phyloP scores from a whole-genome alignment of 1,140 invertebrate species.

The Planococcus citri region DNA sequence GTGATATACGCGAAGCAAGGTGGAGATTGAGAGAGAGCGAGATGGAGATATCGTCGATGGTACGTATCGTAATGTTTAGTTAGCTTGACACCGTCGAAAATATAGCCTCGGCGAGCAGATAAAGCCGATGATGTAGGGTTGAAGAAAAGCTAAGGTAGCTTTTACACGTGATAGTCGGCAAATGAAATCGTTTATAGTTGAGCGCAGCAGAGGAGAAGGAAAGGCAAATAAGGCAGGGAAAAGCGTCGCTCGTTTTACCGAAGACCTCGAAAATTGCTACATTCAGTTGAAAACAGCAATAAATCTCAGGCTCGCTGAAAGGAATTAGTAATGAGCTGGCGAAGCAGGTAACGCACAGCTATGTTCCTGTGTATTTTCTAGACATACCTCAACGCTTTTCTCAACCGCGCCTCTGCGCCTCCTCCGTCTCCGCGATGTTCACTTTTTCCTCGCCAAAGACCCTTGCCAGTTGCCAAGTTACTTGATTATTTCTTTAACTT shows the following conservation, averaged over 20 bases:
- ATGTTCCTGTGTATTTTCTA: conserved; percentile 2
- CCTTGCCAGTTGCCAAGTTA: not conserved
- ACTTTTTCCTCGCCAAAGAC: too few relatives aligned
- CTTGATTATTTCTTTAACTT: conserved; percentile 4
- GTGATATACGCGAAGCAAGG: not conserved
- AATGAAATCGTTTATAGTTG: not conserved
- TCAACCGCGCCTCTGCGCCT: not conserved
- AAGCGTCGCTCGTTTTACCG: not conserved
- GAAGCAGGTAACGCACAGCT: not conserved
- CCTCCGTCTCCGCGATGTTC: too few relatives aligned
- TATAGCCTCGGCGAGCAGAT: not conserved
- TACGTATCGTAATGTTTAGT: too few relatives aligned
- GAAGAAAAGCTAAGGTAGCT: too few relatives aligned
- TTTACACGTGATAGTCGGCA: not conserved
- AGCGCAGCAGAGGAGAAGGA: not conserved
- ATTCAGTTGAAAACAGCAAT: conserved; percentile 7
- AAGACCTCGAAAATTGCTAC: conserved; percentile 1
- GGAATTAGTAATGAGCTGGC: not conserved
- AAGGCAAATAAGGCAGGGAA: not conserved
- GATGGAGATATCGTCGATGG: too few relatives aligned
- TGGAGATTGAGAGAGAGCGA: not conserved
- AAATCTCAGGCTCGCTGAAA: conserved; percentile 6
- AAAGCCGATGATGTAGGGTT: too few relatives aligned
- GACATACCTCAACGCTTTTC: conserved; percentile 6
- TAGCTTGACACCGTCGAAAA: not conserved